A percentile compares a stretch with the other conserved stretches of the same genome.
Conservation (phyloP, 2,113 vertebrate species). For the Erythrocercus mccallii region DNA sequence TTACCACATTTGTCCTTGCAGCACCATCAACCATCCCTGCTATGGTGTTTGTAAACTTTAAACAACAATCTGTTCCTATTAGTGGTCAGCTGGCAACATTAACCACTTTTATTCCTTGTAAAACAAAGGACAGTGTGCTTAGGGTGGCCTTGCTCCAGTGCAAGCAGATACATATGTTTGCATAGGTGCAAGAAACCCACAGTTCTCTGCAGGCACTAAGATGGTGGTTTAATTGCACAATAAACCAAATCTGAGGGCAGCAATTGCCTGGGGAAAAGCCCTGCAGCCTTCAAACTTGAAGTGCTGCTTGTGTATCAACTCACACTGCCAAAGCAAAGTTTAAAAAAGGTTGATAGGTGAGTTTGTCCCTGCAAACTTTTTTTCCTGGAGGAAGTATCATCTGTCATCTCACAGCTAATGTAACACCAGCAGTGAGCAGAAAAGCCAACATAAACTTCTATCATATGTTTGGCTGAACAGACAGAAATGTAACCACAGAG, state of each 20-base stretch:
- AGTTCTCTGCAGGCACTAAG: neutral
- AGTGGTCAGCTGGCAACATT: neutral
- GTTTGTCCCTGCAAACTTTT: neutral
- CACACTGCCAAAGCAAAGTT: neutral
- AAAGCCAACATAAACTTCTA: neutral
- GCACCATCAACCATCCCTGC: neutral
- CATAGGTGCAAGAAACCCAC: neutral
- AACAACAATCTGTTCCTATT: neutral
- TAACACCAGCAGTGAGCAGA: neutral
- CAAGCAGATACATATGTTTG: neutral
- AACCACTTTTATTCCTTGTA: neutral
- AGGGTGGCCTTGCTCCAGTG: neutral
- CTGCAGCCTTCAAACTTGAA: neutral
- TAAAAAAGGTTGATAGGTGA: neutral
- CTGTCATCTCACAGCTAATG: neutral
- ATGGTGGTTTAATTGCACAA: neutral
- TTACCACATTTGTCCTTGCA: neutral
- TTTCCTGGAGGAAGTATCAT: neutral
- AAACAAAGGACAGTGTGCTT: neutral
- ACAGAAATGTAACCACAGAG: neutral
- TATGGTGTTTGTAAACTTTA: neutral
- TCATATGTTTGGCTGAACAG: neutral
- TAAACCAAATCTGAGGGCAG: neutral
- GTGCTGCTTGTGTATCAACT: neutral
- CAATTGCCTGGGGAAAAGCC: neutral